Conservation (phyloP, 2,888 invertebrate species). For the Lampropteryx suffumata region DNA sequence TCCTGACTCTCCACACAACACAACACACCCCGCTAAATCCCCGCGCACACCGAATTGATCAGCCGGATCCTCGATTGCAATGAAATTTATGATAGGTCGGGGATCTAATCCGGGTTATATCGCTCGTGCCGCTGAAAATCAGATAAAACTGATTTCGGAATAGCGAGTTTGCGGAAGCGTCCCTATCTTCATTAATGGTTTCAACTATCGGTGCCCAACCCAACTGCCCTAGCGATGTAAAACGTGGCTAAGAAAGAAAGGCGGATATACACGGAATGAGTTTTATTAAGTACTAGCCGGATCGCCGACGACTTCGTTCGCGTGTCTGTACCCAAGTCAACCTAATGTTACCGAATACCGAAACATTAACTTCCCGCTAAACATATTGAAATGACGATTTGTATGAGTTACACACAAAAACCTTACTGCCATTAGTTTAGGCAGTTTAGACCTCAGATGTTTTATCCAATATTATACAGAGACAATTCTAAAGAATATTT, state of each 20-base stretch:
- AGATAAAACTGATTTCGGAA: constrained; percentile 51
- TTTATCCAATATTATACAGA: too few species aligned
- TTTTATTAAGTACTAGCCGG: too few species aligned
- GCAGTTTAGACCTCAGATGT: too few species aligned
- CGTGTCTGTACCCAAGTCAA: too few species aligned
- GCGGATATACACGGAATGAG: constrained; percentile 15
- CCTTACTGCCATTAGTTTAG: too few species aligned
- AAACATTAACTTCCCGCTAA: too few species aligned
- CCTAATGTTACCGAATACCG: too few species aligned
- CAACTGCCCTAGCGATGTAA: not conserved
- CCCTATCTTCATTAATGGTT: constrained; percentile 7
- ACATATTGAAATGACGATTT: too few species aligned
- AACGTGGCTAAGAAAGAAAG: constrained; percentile 13
- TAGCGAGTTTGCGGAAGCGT: constrained; percentile 11
- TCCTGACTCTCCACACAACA: constrained; percentile 38
- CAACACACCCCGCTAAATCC: too few species aligned
- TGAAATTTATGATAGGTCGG: constrained; percentile 79
- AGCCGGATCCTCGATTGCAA: constrained; percentile 76
- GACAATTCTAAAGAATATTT: too few species aligned
- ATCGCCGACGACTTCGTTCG: too few species aligned
- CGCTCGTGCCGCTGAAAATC: constrained; percentile 50
- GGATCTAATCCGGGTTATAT: constrained; percentile 74
- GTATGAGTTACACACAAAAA: too few species aligned
- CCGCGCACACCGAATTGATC: constrained; percentile 62
- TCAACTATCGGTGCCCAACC: not conserved